phyloP scores from a whole-genome alignment of 2,113 vertebrate genomes.

The mouse (Mus musculus) region DNA sequence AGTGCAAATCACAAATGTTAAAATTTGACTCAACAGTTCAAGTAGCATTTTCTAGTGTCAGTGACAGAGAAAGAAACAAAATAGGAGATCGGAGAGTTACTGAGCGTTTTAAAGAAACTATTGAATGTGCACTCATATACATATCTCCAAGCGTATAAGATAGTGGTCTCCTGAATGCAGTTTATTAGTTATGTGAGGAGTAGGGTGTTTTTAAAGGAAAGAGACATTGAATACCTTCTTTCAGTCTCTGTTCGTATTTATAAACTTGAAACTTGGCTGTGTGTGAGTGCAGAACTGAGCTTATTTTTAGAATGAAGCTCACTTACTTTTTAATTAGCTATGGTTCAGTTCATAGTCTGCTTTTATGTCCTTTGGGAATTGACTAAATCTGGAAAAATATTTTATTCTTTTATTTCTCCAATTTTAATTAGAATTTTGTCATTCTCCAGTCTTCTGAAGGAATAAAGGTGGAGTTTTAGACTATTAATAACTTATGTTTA shows the following conservation, averaged over 20 bases:
- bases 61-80: background rate
- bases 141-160: background rate
- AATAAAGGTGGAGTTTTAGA: slow-evolving; percentile 29
- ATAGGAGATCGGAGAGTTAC: background rate
- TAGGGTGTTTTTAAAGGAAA: background rate
- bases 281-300: background rate
- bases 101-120: background rate
- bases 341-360: background rate
- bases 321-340: slow-evolving; percentile 42
- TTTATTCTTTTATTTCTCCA: slow-evolving; percentile 44
- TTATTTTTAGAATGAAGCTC: slow-evolving; percentile 25
- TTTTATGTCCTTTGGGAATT: slow-evolving; percentile 2
- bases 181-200: background rate
- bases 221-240: background rate
- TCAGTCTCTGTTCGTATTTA: slow-evolving; percentile 6
- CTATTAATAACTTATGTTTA: slow-evolving; percentile 38
- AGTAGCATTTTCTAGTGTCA: background rate
- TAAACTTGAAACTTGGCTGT: background rate
- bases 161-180: background rate
- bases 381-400: slow-evolving; percentile 18
- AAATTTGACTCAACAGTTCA: background rate
- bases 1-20: background rate
- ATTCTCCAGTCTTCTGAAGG: slow-evolving; percentile 40
- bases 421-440: slow-evolving; percentile 45
- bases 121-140: background rate